These are phyloP conservation scores for Hypomecis atomaria DNA, from an alignment of 2,888 invertebrate species.

Conservation along the genomic window DNA sequence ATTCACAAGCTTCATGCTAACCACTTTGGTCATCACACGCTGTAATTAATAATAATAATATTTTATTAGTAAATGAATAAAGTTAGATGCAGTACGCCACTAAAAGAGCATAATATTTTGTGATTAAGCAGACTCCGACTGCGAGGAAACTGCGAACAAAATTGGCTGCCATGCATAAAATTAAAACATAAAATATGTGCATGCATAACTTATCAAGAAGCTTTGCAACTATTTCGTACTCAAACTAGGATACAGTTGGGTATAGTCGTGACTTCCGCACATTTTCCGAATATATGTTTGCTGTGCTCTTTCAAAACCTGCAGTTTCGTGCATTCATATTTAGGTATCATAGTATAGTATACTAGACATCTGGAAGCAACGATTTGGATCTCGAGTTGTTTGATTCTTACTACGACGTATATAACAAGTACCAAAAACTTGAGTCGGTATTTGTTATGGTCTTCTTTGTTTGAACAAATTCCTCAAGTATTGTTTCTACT, in stretches of 20 bases:
- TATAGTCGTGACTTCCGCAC: conserved; percentile 9
- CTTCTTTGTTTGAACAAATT: no score
- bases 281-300: conserved; percentile 8
- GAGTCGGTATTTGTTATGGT: no score
- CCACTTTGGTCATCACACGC: not conserved
- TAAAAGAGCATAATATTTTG: conserved; percentile 13
- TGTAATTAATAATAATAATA: not conserved
- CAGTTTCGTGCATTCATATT: not conserved
- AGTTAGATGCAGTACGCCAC: not conserved
- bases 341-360: no score
- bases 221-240: conserved; percentile 17
- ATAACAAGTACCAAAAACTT: no score
- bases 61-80: not conserved
- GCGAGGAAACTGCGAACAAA: conserved; percentile 22
- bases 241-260: conserved; percentile 11
- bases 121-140: conserved; percentile 13
- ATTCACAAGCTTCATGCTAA: no score
- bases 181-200: conserved; percentile 28
- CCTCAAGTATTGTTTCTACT: no score
- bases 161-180: conserved; percentile 28
- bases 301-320: not conserved
- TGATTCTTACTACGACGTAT: no score
- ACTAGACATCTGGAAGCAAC: no score
- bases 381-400: no score
- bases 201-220: conserved; percentile 21